These are phyloP conservation scores for Callimorpha dominula DNA, from an alignment of 2,888 invertebrate species.

Conservation along the genomic window DNA sequence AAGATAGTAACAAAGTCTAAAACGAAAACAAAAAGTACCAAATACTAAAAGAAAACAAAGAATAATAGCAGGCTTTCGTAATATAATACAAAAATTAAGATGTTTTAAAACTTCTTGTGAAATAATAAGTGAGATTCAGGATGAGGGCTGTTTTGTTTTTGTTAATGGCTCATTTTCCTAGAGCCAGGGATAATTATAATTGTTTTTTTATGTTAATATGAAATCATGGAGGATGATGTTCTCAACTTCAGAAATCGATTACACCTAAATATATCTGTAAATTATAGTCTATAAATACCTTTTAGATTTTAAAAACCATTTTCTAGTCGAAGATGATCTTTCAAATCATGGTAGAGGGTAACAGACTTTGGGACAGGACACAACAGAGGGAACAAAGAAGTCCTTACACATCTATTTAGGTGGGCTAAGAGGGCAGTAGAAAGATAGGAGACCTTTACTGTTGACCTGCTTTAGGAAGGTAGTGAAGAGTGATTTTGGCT, in stretches of 20 bases:
- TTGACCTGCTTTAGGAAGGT: neutral
- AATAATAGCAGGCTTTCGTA: neutral
- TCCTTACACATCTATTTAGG: no score
- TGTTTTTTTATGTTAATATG: conserved; percentile 18
- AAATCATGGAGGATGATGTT: no score
- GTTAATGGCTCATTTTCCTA: conserved; percentile 13
- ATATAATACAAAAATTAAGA: conserved; percentile 7
- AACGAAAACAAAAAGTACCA: neutral
- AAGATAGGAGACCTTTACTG: neutral
- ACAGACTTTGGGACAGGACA: no score
- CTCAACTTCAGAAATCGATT: neutral
- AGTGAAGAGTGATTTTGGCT: neutral
- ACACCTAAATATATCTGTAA: neutral
- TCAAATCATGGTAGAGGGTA: no score
- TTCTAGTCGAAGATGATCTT: neutral
- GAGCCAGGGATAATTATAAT: conserved; percentile 7
- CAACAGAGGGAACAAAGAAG: no score
- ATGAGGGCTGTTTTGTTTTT: conserved; percentile 17
- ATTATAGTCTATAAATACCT: neutral
- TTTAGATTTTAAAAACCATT: neutral
- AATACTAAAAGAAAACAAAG: neutral
- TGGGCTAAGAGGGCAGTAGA: neutral
- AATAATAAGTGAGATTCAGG: conserved; percentile 5
- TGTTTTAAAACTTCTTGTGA: conserved; percentile 2
- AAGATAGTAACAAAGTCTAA: no score